These are phyloP conservation scores for Phyllotreta cruciferae DNA, from an alignment of 2,888 invertebrate species.

Conservation along the genomic window DNA sequence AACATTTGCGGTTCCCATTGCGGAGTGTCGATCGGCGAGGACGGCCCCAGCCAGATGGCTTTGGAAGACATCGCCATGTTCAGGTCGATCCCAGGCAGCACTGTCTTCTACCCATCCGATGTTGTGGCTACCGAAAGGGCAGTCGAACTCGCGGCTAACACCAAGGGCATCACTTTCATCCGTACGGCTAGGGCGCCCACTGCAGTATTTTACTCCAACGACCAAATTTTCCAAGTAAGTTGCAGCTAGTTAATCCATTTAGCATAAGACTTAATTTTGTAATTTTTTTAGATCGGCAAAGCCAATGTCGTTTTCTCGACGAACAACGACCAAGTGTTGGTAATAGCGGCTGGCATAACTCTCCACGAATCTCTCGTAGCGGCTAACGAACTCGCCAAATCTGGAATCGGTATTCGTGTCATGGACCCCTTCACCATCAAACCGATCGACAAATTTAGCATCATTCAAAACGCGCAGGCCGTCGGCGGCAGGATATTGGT, in stretches of 20 bases:
- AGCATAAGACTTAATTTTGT: slow-evolving; percentile 6
- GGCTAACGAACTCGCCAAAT: slow-evolving; percentile 71
- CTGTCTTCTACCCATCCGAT: slow-evolving; percentile 84
- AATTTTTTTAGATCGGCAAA: slow-evolving; percentile 66
- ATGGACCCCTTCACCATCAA: slow-evolving; percentile 95
- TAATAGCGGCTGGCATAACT: slow-evolving; percentile 92
- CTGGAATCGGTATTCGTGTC: slow-evolving; percentile 76
- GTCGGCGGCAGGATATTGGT: slow-evolving; percentile 82
- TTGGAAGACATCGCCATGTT: slow-evolving; percentile 97
- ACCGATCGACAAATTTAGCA: slow-evolving; percentile 81
- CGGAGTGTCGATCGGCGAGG: slow-evolving; percentile 97
- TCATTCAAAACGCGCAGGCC: slow-evolving; percentile 75
- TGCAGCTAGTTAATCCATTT: too few relatives aligned
- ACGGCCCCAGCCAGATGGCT: slow-evolving; percentile 99
- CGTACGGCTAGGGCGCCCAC: slow-evolving; percentile 93
- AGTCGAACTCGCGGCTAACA: slow-evolving; percentile 94
- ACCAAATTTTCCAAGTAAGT: slow-evolving; percentile 76
- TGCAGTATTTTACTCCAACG: slow-evolving; percentile 81
- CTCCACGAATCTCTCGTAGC: slow-evolving; percentile 86
- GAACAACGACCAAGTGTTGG: slow-evolving; percentile 75
- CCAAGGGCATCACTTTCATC: slow-evolving; percentile 87
- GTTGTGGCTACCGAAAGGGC: slow-evolving; percentile 94
- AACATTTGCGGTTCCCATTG: slow-evolving; percentile 97
- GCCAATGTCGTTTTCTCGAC: slow-evolving; percentile 79
- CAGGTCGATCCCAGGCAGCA: slow-evolving; percentile 84